These are phyloP conservation scores for Lophius americanus DNA, from an alignment of 2,797 vertebrate species.

Conservation along the genomic window DNA sequence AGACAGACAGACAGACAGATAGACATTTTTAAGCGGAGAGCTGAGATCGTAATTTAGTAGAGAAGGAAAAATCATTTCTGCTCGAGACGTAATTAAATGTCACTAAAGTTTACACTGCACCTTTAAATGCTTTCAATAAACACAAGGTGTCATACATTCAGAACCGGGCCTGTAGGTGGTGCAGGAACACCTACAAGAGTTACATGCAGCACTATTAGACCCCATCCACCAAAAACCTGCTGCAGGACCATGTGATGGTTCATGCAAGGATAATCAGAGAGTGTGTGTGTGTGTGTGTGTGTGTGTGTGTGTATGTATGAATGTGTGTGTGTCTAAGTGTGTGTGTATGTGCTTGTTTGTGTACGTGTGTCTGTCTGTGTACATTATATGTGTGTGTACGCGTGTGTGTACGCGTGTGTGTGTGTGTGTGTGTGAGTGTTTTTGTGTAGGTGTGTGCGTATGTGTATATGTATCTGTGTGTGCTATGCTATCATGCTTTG, in stretches of 20 bases:
- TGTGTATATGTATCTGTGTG: constrained; percentile 1
- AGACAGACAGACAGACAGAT: no score
- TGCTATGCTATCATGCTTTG: no score
- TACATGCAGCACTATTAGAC: neutral
- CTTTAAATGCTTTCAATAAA: neutral
- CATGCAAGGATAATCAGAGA: no score
- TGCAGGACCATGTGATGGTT: no score
- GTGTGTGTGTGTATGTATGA: neutral
- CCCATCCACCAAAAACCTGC: constrained; percentile 3
- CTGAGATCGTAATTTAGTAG: no score
- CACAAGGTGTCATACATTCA: neutral
- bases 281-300: constrained; percentile 7
- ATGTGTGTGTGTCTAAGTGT: no score
- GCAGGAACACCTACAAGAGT: constrained; percentile 21
- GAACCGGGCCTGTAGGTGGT: constrained; percentile 38
- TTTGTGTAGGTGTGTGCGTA: neutral
- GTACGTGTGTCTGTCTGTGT: no score
- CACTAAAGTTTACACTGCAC: neutral
- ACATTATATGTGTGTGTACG: no score
- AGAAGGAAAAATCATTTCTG: no score
- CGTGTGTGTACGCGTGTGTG: neutral
- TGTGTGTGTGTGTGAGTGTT: neutral
- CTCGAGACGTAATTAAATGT: neutral
- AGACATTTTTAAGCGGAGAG: no score
- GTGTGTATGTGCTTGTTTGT: neutral